Percentiles rank a stretch among this genome's conserved stretches.
These are phyloP conservation scores for Mesoligia furuncula DNA, from an alignment of 2,888 invertebrate genomes.

Conservation along the genomic window DNA sequence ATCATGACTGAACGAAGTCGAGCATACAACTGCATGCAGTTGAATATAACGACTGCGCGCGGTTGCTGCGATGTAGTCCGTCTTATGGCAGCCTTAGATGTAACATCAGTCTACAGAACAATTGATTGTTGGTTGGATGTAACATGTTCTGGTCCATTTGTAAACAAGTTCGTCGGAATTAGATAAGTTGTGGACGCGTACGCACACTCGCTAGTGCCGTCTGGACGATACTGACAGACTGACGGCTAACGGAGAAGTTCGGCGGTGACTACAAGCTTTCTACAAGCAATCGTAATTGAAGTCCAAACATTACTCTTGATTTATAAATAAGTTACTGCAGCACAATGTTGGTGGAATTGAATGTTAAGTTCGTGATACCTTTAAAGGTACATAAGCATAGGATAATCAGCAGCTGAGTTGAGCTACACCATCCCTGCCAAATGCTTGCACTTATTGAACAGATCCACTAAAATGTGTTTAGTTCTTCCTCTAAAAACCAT, in stretches of 20 bases:
- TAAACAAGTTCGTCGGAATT: conserved; percentile 35
- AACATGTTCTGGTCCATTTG: conserved; percentile 23
- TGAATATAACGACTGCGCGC: too few relatives aligned
- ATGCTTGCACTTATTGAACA: background rate
- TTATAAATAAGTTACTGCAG: background rate
- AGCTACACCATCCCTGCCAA: background rate
- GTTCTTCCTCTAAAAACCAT: background rate
- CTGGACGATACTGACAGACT: conserved; percentile 12
- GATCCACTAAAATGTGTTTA: background rate
- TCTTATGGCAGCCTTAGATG: too few relatives aligned
- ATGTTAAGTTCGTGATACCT: background rate
- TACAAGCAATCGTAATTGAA: conserved; percentile 20
- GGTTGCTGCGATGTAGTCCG: too few relatives aligned
- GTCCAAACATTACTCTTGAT: background rate
- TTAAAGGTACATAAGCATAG: background rate
- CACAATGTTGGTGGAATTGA: background rate
- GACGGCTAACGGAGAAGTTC: conserved; percentile 31
- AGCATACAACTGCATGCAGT: too few relatives aligned
- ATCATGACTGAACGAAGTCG: too few relatives aligned
- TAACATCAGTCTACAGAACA: background rate
- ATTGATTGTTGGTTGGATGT: conserved; percentile 5
- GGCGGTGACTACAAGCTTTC: too few relatives aligned
- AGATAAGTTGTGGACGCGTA: conserved; percentile 41
- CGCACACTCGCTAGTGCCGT: conserved; percentile 39
- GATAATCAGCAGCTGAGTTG: background rate